Conservation (phyloP, 2,797 vertebrate species). For the Gallinago nigripennis region DNA sequence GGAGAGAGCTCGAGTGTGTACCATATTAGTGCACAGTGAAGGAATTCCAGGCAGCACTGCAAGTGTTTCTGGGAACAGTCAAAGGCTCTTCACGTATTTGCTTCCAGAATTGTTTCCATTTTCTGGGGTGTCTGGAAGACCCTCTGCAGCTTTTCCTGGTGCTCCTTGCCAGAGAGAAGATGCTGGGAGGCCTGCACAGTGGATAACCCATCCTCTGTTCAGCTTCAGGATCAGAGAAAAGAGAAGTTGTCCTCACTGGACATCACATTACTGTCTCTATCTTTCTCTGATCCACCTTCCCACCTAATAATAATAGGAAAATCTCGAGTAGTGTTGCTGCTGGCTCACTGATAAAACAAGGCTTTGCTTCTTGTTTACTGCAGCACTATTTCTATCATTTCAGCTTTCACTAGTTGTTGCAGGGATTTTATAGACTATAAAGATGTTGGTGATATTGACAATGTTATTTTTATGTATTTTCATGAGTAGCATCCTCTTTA, state of each 20-base stretch:
- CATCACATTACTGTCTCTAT: background rate
- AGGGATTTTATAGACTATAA: background rate
- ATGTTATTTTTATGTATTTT: background rate
- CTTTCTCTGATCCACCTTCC: background rate
- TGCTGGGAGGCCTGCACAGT: background rate
- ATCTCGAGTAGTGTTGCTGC: background rate
- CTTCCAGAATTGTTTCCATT: background rate
- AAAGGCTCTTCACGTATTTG: background rate
- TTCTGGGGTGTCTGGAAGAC: background rate
- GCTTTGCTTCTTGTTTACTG: background rate
- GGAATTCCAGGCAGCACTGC: background rate
- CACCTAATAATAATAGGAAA: background rate
- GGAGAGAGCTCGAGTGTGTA: background rate
- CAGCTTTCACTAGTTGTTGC: background rate
- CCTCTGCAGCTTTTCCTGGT: background rate
- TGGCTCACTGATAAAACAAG: background rate
- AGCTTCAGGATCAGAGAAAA: background rate
- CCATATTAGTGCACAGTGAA: background rate
- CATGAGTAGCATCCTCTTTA: background rate
- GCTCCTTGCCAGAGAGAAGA: background rate
- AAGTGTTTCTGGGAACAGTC: background rate
- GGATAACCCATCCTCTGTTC: background rate
- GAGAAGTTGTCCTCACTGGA: background rate
- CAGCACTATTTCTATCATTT: background rate
- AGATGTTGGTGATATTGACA: background rate